Conservation (phyloP, 1,140 invertebrate species). For the Drosophila gunungcola region DNA sequence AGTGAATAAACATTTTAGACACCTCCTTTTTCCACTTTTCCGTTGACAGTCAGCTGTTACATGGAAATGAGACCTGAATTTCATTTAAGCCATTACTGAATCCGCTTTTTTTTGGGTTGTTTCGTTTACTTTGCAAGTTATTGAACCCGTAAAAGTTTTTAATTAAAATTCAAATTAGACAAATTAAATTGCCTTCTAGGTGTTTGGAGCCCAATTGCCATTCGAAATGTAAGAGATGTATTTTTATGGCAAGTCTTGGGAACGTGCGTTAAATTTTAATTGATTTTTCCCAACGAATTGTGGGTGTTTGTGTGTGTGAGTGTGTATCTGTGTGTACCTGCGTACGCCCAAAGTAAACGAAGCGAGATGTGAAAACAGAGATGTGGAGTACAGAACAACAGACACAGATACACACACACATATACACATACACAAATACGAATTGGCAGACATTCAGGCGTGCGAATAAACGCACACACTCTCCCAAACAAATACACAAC, state of each 20-base stretch:
- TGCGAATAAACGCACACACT: conserved; percentile 61
- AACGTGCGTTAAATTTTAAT: conserved; percentile 80
- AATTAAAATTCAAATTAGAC: conserved; percentile 80
- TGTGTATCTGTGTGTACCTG: conserved; percentile 48
- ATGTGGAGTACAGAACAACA: conserved; percentile 65
- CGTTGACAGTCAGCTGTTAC: conserved; percentile 69
- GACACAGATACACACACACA: conserved; percentile 46
- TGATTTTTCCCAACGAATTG: conserved; percentile 75
- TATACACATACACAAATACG: conserved; percentile 41
- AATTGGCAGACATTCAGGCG: conserved; percentile 75
- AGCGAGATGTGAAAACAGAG: conserved; percentile 59
- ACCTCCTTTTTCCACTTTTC: conserved; percentile 8
- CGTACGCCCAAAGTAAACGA: conserved; percentile 66
- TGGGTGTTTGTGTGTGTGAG: conserved; percentile 37
- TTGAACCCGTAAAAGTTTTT: conserved; percentile 80
- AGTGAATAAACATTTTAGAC: conserved; percentile 46
- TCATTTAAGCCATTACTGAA: conserved; percentile 30
- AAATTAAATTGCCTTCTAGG: conserved; percentile 61
- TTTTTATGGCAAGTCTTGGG: conserved; percentile 34
- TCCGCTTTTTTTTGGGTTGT: conserved; percentile 6
- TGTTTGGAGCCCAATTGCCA: conserved; percentile 19
- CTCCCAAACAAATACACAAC: conserved; percentile 5
- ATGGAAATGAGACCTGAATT: conserved; percentile 59
- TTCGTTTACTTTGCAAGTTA: conserved; percentile 57
- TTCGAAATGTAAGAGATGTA: conserved; percentile 33